Conservation (phyloP, 1,140 invertebrate species). For the Drosophila nigromelanica region DNA sequence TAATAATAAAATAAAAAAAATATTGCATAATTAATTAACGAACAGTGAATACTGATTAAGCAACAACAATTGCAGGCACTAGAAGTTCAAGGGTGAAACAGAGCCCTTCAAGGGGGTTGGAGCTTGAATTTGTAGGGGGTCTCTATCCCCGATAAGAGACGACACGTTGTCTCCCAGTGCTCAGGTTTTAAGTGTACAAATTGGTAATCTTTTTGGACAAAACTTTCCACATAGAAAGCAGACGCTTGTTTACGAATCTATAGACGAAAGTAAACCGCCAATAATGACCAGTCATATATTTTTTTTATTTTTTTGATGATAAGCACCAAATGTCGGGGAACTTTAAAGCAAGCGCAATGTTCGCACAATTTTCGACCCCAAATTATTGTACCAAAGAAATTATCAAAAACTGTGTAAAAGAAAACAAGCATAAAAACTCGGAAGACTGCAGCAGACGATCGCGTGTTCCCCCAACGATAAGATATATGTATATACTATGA, state of each 20-base stretch:
- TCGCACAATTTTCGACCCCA: not conserved
- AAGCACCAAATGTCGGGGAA: conserved; percentile 23
- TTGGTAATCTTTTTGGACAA: conserved; percentile 24
- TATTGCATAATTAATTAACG: conserved; percentile 13
- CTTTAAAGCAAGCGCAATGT: not conserved
- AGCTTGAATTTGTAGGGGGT: not conserved
- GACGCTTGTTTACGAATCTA: conserved; percentile 46
- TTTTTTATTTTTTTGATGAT: conserved; percentile 14
- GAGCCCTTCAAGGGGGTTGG: not conserved
- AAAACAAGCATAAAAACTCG: conserved; percentile 3
- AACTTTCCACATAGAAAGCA: conserved; percentile 56
- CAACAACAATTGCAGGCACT: conserved; percentile 35
- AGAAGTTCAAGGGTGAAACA: conserved; percentile 54
- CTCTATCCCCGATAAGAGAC: conserved; percentile 29
- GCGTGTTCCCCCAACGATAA: conserved; percentile 4
- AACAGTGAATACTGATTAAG: not conserved
- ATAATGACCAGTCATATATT: conserved; percentile 18
- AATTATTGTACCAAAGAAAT: not conserved
- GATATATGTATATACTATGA: not conserved
- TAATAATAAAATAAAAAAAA: conserved; percentile 31
- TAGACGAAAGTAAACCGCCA: conserved; percentile 19
- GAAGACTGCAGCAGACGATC: not conserved
- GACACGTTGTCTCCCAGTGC: conserved; percentile 56
- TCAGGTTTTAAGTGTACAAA: conserved; percentile 28
- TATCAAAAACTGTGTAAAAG: not conserved